Percentiles rank a stretch among this genome's conserved stretches.
phyloP scores from a whole-genome alignment of 2,888 invertebrate genomes.

The Boloria selene region DNA sequence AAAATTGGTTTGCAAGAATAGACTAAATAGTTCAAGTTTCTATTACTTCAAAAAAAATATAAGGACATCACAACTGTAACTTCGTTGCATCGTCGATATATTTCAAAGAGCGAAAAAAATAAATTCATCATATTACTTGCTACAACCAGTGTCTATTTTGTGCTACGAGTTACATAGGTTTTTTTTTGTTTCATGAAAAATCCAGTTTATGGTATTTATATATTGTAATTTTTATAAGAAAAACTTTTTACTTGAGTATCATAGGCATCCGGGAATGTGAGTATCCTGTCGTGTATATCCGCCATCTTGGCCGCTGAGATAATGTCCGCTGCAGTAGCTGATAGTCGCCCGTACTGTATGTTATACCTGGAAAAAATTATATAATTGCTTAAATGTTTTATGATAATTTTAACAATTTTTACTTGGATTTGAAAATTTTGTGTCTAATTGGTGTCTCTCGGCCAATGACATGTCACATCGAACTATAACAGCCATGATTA shows the following conservation, averaged over 20 bases:
- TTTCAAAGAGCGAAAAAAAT: slow-evolving; percentile 18
- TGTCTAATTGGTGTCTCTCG: not conserved
- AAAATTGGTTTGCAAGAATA: too few relatives aligned
- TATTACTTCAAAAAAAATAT: too few relatives aligned
- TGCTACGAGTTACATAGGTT: too few relatives aligned
- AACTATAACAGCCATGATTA: too few relatives aligned
- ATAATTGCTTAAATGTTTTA: not conserved
- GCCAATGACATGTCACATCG: too few relatives aligned
- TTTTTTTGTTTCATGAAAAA: too few relatives aligned
- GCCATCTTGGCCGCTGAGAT: slow-evolving; percentile 95
- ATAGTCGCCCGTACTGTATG: slow-evolving; percentile 94
- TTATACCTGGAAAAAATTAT: slow-evolving; percentile 86
- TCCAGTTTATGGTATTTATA: too few relatives aligned
- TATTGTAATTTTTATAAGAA: not conserved
- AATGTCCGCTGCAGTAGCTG: slow-evolving; percentile 90
- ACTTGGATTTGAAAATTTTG: not conserved
- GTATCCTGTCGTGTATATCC: slow-evolving; percentile 95
- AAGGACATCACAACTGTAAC: too few relatives aligned
- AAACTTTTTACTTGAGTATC: slow-evolving; percentile 85
- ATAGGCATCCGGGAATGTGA: slow-evolving; percentile 94
- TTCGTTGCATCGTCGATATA: too few relatives aligned
- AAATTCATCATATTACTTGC: too few relatives aligned
- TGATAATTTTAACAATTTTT: not conserved
- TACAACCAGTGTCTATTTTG: too few relatives aligned
- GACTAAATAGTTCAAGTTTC: too few relatives aligned